phyloP scores from a whole-genome alignment of 2,113 vertebrate genomes.

The Casuarius casuarius region DNA sequence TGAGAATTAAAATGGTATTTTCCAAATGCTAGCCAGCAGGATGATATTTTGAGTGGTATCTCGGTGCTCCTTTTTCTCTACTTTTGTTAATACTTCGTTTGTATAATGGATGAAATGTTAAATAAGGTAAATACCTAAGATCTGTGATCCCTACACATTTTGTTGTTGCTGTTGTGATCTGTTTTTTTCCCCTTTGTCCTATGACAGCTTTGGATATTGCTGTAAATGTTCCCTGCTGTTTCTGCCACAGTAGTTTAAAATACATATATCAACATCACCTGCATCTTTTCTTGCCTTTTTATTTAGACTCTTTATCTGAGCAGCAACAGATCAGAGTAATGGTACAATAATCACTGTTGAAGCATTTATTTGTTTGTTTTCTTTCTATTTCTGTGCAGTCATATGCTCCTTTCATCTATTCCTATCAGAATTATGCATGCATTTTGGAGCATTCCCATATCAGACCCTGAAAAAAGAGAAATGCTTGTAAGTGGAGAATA shows the following conservation, averaged over 20 bases:
- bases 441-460: not conserved
- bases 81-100: not conserved
- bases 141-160: not conserved
- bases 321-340: conserved; percentile 33
- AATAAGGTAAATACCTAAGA: not conserved
- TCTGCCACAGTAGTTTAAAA: conserved; percentile 19
- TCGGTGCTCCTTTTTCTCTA: not conserved
- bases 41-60: not conserved
- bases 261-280: not conserved
- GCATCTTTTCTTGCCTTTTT: not conserved
- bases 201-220: not conserved
- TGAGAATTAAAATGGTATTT: not conserved
- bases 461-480: not conserved
- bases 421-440: not conserved
- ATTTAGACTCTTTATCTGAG: not conserved
- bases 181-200: not conserved
- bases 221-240: conserved; percentile 27
- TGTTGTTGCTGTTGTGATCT: not conserved
- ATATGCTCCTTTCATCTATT: not conserved
- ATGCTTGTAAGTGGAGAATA: not conserved
- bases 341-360: not conserved
- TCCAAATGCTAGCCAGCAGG: not conserved
- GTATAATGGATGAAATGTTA: not conserved
- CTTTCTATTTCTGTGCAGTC: not conserved
- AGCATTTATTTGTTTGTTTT: conserved; percentile 54